Evolutionary conservation across 1,140 invertebrate species (phyloP), one percentile per base, ranked within the genome.

Genomic region (Araneus ventricosus): DNA sequence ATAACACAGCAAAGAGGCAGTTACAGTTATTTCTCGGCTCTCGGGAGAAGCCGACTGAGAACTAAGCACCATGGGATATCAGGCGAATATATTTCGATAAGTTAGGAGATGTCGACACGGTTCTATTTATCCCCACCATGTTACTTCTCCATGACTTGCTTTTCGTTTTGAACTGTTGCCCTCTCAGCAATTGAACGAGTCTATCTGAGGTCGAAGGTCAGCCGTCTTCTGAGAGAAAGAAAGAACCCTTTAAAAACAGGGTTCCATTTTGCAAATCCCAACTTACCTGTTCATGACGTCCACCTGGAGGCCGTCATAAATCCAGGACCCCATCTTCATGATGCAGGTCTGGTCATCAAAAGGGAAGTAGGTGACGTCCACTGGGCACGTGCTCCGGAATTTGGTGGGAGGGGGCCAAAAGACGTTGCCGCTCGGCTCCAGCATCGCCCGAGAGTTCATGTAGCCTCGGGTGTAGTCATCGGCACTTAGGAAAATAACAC

Each of bases 301-400:
- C 14, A 96, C 95, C 94, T 96, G 95, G 57, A 95, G 95, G 27
- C 96, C 96, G 92, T 97, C 96, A 95, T 97, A 97, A 41, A 96
- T 96, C 97, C 97, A 97, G 0, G 96, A 97, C 14, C 97, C 96
- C 84, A 97, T 96, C 94, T 96, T 96, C 94, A 97, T 95, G 59
- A 95, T 95, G 95, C 97, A 97, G 5, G 95, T 95, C 94, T 97
- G 97, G 93, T 96, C 95, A 94, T 97, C 96, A 94, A 97, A 97
- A 17, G 96, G 96, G 94, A 97, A 97, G 92, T 95, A 96, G 20
- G 96, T 96, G 86, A 96, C 96, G 94, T 96, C 96, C 82, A 96
- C 95, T 94, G 95, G 95, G 93, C 96, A 96, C 8, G 96, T 96
- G 91, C 96, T 96, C 37, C 96, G 95, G 94, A 96, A 95, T 93